Evolutionary conservation across 2,797 vertebrate species (phyloP).

Genomic region (Decapterus maruadsi): DNA sequence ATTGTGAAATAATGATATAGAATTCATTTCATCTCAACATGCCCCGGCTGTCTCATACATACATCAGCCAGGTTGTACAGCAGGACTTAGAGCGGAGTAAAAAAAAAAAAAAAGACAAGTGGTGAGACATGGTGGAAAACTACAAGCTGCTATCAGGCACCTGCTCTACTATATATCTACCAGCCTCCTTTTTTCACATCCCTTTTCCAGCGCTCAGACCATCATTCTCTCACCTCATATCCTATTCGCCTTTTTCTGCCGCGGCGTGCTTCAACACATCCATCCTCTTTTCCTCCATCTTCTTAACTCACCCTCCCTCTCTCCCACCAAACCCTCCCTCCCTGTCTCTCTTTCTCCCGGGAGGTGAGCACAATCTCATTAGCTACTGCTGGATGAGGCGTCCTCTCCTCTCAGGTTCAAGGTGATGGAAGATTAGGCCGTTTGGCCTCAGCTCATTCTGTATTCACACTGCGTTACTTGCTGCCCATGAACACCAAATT

Average conservation of each 20-base stretch:
- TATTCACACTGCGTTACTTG: constrained; percentile 91
- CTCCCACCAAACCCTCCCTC: constrained; percentile 45
- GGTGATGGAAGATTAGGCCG: constrained; percentile 99
- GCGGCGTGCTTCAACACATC: constrained; percentile 60
- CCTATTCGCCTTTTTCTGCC: constrained; percentile 51
- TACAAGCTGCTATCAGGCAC: constrained; percentile 87
- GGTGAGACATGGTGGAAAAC: constrained; percentile 72
- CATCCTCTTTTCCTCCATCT: constrained; percentile 70
- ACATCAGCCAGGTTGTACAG: constrained; percentile 91
- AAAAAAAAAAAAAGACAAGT: constrained; percentile 81
- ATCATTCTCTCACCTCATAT: constrained; percentile 72
- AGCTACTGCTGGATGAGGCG: constrained; percentile 94
- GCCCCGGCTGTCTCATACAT: constrained; percentile 88
- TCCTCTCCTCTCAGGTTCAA: constrained; percentile 98
- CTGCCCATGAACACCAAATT: constrained; percentile 98
- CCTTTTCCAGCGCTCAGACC: constrained; percentile 42
- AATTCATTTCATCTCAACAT: constrained; percentile 93
- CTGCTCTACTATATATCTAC: constrained; percentile 64
- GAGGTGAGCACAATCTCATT: constrained; percentile 97
- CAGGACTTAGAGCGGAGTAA: constrained; percentile 86
- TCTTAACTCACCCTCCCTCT: constrained; percentile 52
- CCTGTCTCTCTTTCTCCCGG: constrained; percentile 87
- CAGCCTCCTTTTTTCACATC: constrained; percentile 6
- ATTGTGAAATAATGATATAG: constrained; percentile 94
- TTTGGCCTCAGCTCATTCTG: constrained; percentile 95